phyloP scores from a whole-genome alignment of 2,888 invertebrate genomes.

The Notodonta dromedarius region DNA sequence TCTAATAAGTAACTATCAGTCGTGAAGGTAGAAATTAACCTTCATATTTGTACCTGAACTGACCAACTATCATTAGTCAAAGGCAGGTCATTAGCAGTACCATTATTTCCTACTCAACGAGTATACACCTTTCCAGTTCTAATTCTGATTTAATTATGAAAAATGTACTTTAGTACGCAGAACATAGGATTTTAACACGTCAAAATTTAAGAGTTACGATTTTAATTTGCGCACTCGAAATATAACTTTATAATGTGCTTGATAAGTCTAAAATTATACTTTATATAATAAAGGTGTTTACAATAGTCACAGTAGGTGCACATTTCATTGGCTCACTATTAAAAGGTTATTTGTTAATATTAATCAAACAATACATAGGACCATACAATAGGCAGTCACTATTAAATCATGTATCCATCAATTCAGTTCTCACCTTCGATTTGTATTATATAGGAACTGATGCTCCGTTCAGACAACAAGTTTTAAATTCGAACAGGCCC shows the following conservation, averaged over 20 bases:
- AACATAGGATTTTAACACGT: not conserved
- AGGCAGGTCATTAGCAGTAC: slow-evolving; percentile 54
- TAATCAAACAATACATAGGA: no score
- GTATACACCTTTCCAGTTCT: slow-evolving; percentile 45
- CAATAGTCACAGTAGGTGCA: no score
- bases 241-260: not conserved
- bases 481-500: no score
- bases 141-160: slow-evolving; percentile 57
- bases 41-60: slow-evolving; percentile 28
- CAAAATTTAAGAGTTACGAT: slow-evolving; percentile 3
- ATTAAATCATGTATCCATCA: no score
- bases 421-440: no score
- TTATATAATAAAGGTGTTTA: no score
- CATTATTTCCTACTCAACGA: slow-evolving; percentile 46
- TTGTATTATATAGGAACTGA: no score
- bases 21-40: slow-evolving; percentile 28
- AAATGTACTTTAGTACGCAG: slow-evolving; percentile 38
- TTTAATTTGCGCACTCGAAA: not conserved
- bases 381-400: no score
- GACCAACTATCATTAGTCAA: slow-evolving; percentile 60
- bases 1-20: slow-evolving; percentile 11
- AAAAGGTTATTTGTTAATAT: no score
- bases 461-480: no score
- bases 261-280: no score
- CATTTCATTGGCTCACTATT: no score